Percentiles rank a stretch among this genome's conserved stretches.
Conservation (phyloP, 2,888 invertebrate genomes). For the Drosophila nr. medialis region DNA sequence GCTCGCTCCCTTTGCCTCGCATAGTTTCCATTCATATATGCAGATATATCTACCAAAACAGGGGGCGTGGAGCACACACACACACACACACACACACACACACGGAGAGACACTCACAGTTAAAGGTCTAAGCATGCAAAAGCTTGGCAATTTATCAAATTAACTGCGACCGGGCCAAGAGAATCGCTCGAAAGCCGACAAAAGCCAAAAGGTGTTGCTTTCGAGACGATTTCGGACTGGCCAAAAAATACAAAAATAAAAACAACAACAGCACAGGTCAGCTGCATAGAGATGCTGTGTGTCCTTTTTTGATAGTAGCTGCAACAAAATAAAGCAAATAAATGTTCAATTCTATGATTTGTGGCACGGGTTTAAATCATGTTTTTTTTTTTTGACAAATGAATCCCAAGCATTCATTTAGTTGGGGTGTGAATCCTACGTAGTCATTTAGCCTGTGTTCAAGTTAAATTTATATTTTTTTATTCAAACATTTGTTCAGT, state of each 20-base stretch:
- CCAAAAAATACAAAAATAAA: not conserved
- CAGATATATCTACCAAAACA: constrained; percentile 21
- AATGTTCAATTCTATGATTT: not conserved
- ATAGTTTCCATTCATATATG: constrained; percentile 53
- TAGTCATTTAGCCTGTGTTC: not conserved
- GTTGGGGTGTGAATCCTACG: not conserved
- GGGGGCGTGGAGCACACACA: constrained; percentile 56
- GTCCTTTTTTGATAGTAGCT: not conserved
- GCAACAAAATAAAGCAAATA: not conserved
- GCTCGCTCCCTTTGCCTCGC: constrained; percentile 9
- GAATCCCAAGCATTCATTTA: not conserved
- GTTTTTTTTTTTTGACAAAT: not conserved
- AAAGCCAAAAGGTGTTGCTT: constrained; percentile 56
- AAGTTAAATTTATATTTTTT: not conserved
- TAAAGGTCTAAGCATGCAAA: constrained; percentile 53
- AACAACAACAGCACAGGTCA: constrained; percentile 19
- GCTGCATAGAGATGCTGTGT: constrained; percentile 13
- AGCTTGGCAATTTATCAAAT: constrained; percentile 79
- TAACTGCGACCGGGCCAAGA: constrained; percentile 67
- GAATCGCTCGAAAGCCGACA: constrained; percentile 58
- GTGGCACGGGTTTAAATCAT: not conserved
- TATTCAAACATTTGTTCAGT: not conserved
- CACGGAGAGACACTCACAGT: not conserved
- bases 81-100: constrained; percentile 21
- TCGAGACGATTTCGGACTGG: constrained; percentile 26